These are phyloP conservation scores for Congeria kusceri DNA, from an alignment of 2,888 invertebrate species.

Conservation along the genomic window DNA sequence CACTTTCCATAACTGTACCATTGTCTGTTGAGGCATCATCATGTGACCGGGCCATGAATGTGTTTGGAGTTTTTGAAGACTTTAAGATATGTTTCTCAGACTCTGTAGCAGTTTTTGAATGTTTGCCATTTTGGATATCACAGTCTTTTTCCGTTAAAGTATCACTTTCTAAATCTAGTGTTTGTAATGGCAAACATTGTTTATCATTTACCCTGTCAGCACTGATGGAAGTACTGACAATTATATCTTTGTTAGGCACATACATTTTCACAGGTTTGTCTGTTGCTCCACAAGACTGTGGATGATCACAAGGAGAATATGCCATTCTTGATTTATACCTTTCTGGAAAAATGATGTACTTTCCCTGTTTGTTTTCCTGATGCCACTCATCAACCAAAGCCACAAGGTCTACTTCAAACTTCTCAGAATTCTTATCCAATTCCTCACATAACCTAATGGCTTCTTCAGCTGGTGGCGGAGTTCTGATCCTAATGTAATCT, in stretches of 20 bases:
- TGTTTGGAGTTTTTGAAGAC: no score
- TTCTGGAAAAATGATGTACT: conserved; percentile 38
- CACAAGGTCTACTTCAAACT: conserved; percentile 66
- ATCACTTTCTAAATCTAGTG: background rate
- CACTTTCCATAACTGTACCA: no score
- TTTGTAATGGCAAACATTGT: background rate
- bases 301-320: no score
- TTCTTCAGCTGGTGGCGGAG: conserved; percentile 70
- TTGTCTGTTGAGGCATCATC: no score
- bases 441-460: conserved; percentile 52
- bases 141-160: no score
- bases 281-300: no score
- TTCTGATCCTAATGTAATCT: conserved; percentile 45
- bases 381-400: conserved; percentile 74
- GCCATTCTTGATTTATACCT: background rate
- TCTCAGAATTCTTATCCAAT: conserved; percentile 35
- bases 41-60: no score
- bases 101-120: no score
- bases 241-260: background rate
- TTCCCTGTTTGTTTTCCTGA: conserved; percentile 62
- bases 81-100: no score
- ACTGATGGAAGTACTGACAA: background rate
- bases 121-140: no score
- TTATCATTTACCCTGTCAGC: background rate
- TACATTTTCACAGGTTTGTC: background rate